Evolutionary conservation across 1,140 invertebrate species (phyloP).

Genomic region (Drusus annulatus): DNA sequence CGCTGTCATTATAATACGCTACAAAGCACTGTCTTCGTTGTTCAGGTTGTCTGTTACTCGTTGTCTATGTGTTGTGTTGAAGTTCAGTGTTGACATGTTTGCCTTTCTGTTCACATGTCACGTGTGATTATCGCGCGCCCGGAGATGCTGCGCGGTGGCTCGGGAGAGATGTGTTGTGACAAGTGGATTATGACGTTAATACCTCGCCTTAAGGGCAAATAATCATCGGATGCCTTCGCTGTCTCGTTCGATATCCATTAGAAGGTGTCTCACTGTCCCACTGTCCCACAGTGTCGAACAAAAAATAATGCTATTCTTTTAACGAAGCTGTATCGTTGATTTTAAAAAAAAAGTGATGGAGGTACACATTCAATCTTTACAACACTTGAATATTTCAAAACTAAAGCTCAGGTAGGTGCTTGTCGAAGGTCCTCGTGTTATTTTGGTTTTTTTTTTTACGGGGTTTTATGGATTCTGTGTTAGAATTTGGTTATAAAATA

Average conservation of each 20-base stretch:
- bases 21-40: no score
- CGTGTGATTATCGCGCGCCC: constrained; percentile 18
- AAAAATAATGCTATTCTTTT: constrained; percentile 36
- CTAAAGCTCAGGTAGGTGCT: neutral
- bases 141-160: constrained; percentile 26
- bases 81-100: neutral
- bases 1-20: no score
- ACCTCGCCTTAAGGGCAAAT: constrained; percentile 34
- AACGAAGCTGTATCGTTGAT: constrained; percentile 34
- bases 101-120: constrained; percentile 3
- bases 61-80: constrained; percentile 3
- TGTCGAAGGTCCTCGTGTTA: neutral
- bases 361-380: neutral
- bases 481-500: neutral
- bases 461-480: neutral
- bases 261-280: constrained; percentile 2
- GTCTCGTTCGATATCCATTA: constrained; percentile 41
- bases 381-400: neutral
- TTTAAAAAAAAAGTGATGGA: constrained; percentile 20
- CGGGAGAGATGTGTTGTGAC: constrained; percentile 43
- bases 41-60: neutral
- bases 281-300: neutral
- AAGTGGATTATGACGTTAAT: constrained; percentile 50
- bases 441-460: neutral
- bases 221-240: constrained; percentile 34